Evolutionary conservation across 2,113 vertebrate species (phyloP), one percentile per base, ranked within the genome.

Genomic region (Prionailurus viverrinus): DNA sequence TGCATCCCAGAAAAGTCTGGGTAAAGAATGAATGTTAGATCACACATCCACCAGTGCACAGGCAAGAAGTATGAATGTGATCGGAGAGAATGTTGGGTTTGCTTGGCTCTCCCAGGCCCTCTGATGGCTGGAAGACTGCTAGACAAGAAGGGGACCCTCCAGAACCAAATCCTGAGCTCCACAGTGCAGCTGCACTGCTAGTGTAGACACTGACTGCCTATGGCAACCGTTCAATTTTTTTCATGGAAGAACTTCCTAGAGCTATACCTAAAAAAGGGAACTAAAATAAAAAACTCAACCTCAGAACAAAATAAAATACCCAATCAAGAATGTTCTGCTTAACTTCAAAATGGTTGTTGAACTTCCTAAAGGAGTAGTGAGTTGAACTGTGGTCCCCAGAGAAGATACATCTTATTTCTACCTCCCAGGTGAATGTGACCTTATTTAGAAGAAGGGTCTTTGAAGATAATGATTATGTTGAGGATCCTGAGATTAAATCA

Each of bases 191-290:
- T 53, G 85, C 65, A 23, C 63, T 55, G 51, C 90, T 89, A 83
- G 93, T 82, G 48, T 87, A 87, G 85, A 93, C 68, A 81, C 58
- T 92, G 63, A 94, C 83, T 45, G 4, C 4, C 12, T 25, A 85
- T 15, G 55, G 33, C 82, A 58, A 53, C 96, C 36, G 27, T 83
- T 97, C 96, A 95, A 86, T 69, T 98, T 92, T 97, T 82, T 69
- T 95, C 89, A 89, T 92, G 94, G 66, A 95, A 98, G 92, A 98
- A 98, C 95, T 97, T 97, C 80, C 89, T 87, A 98, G 5, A 96
- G 93, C 94, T 98, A 61, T 95, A 94, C 83, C 86, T 98, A 95
- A 90, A 97, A 98, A 97, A 74, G 71, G 76, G 84, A 98, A 97
- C 97, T 8, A 97, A 83, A 96, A 88, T 14, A 81, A 95, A 94